Percentiles rank a stretch among this genome's conserved stretches.
phyloP scores from a whole-genome alignment of 1,140 invertebrate genomes.

The Drosophila athabasca region DNA sequence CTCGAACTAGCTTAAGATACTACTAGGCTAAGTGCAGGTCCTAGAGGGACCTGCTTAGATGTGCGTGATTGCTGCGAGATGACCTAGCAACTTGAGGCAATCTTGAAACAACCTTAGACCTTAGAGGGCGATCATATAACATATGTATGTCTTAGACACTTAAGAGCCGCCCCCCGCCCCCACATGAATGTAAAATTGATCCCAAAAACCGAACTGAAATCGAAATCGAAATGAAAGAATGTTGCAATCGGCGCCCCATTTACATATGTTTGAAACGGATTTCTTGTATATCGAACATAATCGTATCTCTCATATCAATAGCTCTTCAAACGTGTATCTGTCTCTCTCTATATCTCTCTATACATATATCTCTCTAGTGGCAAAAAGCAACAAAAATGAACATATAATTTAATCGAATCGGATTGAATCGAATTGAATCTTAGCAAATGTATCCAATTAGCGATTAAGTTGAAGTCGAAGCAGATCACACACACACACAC shows the following conservation, averaged over 20 bases:
- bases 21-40: slow-evolving; percentile 67
- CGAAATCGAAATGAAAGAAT: neutral
- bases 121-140: slow-evolving; percentile 44
- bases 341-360: neutral
- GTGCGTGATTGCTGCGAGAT: slow-evolving; percentile 19
- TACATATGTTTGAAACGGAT: slow-evolving; percentile 22
- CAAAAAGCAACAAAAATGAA: slow-evolving; percentile 20
- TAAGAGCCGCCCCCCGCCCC: slow-evolving; percentile 28
- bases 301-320: slow-evolving; percentile 62
- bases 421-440: slow-evolving; percentile 32
- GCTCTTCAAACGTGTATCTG: slow-evolving; percentile 56
- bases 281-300: slow-evolving; percentile 37
- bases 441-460: slow-evolving; percentile 67
- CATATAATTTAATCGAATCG: slow-evolving; percentile 9
- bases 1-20: slow-evolving; percentile 37
- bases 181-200: slow-evolving; percentile 26
- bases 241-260: slow-evolving; percentile 36
- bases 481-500: too few species aligned
- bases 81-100: slow-evolving; percentile 1
- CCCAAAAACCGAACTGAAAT: neutral
- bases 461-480: slow-evolving; percentile 41
- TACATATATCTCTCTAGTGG: slow-evolving; percentile 22
- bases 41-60: slow-evolving; percentile 72
- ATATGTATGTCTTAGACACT: slow-evolving; percentile 45
- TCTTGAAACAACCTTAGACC: slow-evolving; percentile 30